A percentile compares a stretch with the other conserved stretches of the same genome.
Evolutionary conservation across 2,113 vertebrate species (phyloP).

Genomic region (Psephotus haematonotus): DNA sequence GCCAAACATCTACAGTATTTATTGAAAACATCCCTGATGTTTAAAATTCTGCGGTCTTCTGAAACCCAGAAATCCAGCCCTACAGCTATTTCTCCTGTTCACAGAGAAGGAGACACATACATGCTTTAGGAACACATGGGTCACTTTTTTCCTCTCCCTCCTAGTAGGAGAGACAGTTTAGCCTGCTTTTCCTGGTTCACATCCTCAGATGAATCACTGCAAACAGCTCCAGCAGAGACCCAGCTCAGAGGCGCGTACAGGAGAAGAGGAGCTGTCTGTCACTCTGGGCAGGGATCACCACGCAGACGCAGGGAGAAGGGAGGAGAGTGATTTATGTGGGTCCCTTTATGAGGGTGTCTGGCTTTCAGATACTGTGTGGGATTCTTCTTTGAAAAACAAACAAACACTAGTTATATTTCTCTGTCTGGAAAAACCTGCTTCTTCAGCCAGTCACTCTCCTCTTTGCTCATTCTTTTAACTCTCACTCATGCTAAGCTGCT

Average conservation of each 20-base stretch:
- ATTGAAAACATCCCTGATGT: constrained; percentile 77
- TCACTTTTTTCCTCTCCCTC: not conserved
- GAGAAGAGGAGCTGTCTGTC: not conserved
- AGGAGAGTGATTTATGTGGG: constrained; percentile 17
- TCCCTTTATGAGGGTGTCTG: constrained; percentile 26
- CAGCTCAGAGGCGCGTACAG: not conserved
- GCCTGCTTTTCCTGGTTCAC: constrained; percentile 58
- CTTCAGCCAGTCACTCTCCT: not conserved
- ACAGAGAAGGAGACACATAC: constrained; percentile 37
- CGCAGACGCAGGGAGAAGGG: not conserved
- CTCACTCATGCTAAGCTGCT: not conserved
- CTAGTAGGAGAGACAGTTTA: constrained; percentile 29
- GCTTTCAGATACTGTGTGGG: not conserved
- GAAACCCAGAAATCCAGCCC: constrained; percentile 44
- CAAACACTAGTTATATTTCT: constrained; percentile 2
- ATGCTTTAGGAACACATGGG: constrained; percentile 37
- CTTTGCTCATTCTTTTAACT: constrained; percentile 40
- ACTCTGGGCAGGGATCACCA: not conserved
- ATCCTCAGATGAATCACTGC: constrained; percentile 56
- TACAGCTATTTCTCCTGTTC: constrained; percentile 67
- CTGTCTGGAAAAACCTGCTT: constrained; percentile 30
- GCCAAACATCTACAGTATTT: constrained; percentile 69
- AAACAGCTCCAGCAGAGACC: constrained; percentile 14
- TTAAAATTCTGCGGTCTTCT: constrained; percentile 56
- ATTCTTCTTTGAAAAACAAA: constrained; percentile 46